Evolutionary conservation across 1,140 invertebrate species (phyloP), one percentile per base, ranked within the genome.

Genomic region (Temnothorax longispinosus): DNA sequence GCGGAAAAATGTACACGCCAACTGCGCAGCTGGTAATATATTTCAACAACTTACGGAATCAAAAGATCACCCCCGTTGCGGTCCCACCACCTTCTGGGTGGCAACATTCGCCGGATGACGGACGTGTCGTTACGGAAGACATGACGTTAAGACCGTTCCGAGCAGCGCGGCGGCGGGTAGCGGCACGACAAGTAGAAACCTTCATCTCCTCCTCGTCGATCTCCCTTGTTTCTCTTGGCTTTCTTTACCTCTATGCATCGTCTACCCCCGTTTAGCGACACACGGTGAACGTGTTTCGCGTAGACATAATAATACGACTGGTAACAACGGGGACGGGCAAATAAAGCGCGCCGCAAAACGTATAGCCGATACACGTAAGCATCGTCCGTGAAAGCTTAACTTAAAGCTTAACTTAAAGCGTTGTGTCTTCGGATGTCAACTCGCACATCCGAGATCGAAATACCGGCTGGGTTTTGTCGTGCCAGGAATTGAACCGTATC

Each of bases 271-370:
- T 81, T 54, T 62, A 60, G 18, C 21, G 44, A 18, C n/a, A 27
- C 27, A 47, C 71, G 52, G 18, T 27, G n/a, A 62, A 44, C 27
- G 58, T 64, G 65, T 85, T 89, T 86, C 88, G 67, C 87, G 93
- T 94, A 94, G 93, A 94, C 93, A 93, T 94, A 94, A 93, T 94
- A 94, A 94, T 94, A 93, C 86, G 82, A 89, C 76, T 60, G 82
- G 62, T 82, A 92, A 91, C 88, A 91, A 91, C 92, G 90, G 90
- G 89, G 89, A 87, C 86, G 90, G 89, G 67, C 86, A 90, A 92
- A 91, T 90, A 92, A 92, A 88, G 91, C 87, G 88, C 91, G 18
- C 10, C 18, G 65, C 74, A 89, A 91, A 91, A 92, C 92, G 86
- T 87, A 91, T 89, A 90, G 92, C 92, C 92, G 90, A 93, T 93